Evolutionary conservation across 1,140 invertebrate genomes (phyloP).

Genomic region (Achroia grisella): DNA sequence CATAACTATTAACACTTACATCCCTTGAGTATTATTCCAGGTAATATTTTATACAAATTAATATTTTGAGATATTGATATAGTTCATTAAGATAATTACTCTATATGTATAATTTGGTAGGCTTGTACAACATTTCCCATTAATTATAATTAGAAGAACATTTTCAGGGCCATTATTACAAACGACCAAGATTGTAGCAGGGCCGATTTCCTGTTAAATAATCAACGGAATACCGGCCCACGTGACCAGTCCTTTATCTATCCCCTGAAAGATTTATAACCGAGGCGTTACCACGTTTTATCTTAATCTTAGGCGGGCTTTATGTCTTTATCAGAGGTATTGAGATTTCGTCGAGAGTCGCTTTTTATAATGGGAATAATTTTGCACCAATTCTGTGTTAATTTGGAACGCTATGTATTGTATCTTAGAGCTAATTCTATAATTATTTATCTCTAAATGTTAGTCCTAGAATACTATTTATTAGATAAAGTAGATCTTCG

Average conservation of each 20-base stretch:
- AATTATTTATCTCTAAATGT: no score
- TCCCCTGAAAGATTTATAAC: conserved; percentile 18
- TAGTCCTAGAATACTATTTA: no score
- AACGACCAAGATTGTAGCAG: not conserved
- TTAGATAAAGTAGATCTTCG: no score
- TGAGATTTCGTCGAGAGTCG: conserved; percentile 8
- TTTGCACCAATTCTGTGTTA: not conserved
- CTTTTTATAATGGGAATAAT: not conserved
- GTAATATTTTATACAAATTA: no score
- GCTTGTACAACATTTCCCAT: no score
- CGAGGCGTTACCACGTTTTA: conserved; percentile 15
- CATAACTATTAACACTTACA: no score
- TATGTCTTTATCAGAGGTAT: conserved; percentile 16
- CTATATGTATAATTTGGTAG: no score
- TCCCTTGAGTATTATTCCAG: no score
- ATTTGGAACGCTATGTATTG: not conserved
- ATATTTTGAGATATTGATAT: no score
- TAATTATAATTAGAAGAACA: not conserved
- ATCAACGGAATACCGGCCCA: conserved; percentile 9
- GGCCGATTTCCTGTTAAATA: conserved; percentile 10
- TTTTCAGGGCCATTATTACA: not conserved
- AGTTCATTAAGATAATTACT: no score
- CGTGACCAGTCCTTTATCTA: conserved; percentile 18
- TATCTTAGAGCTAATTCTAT: no score
- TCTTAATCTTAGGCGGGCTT: conserved; percentile 15